Evolutionary conservation across 2,888 invertebrate genomes (phyloP).

Genomic region (Prosopocoilus inquinatus): DNA sequence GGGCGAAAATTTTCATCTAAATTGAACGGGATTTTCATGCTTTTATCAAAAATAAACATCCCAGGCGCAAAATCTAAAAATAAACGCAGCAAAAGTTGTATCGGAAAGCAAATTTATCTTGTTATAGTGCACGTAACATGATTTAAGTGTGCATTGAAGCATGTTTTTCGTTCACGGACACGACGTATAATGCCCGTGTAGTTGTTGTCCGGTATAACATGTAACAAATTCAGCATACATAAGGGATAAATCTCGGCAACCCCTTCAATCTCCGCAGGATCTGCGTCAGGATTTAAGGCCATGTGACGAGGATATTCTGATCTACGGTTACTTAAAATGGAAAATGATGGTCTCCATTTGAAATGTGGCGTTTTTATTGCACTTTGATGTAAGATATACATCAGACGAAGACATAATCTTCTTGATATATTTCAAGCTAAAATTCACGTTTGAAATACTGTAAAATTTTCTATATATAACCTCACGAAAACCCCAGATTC

Average conservation of each 20-base stretch:
- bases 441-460: conserved; percentile 16
- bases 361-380: conserved; percentile 41
- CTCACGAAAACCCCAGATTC: too few species aligned
- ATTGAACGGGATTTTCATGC: too few species aligned
- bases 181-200: too few species aligned
- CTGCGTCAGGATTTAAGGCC: conserved; percentile 27
- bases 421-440: conserved; percentile 29
- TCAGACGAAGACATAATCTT: conserved; percentile 33
- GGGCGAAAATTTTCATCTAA: too few species aligned
- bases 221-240: conserved; percentile 40
- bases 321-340: conserved; percentile 38
- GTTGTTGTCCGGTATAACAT: conserved; percentile 33
- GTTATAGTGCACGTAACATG: too few species aligned
- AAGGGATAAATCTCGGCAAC: conserved; percentile 30
- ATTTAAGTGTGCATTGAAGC: too few species aligned
- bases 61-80: too few species aligned
- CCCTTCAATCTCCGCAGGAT: conserved; percentile 29
- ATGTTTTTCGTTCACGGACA: too few species aligned
- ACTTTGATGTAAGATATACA: conserved; percentile 39
- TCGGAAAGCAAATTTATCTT: too few species aligned
- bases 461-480: too few species aligned
- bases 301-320: conserved; percentile 33
- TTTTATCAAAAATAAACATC: too few species aligned
- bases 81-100: too few species aligned
- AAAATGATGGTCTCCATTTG: conserved; percentile 39